Conservation (phyloP, 2,113 vertebrate genomes). For the Struthio camelus region DNA sequence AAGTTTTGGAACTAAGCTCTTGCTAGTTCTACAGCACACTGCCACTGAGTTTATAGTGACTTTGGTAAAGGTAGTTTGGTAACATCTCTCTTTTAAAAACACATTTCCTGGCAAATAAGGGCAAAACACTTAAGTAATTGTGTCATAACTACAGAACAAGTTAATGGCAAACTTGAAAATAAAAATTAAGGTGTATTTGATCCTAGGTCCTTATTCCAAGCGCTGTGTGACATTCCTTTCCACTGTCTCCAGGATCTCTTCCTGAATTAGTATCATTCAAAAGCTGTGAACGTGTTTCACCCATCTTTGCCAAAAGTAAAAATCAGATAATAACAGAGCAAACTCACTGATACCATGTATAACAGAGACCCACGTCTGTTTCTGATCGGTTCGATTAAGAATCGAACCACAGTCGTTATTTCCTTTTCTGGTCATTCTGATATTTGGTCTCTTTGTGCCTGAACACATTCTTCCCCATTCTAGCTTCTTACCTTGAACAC, state of each 20-base stretch:
- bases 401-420: neutral
- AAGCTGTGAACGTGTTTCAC: neutral
- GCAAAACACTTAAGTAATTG: neutral
- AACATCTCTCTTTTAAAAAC: neutral
- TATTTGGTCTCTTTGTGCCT: neutral
- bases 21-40: neutral
- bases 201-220: neutral
- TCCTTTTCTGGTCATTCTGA: neutral
- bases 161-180: neutral
- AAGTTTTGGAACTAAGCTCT: neutral
- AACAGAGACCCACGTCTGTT: neutral
- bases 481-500: conserved; percentile 90
- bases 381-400: neutral
- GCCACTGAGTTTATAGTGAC: neutral
- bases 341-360: neutral
- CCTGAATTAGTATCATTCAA: neutral
- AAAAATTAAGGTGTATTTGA: neutral
- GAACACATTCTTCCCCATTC: neutral
- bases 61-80: neutral
- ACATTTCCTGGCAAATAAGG: neutral
- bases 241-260: neutral
- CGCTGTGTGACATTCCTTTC: neutral
- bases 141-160: neutral
- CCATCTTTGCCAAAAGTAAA: neutral
- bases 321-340: neutral